These are phyloP conservation scores for Manis crassicaudata DNA, from an alignment of 2,797 vertebrate genomes.

Conservation along the genomic window DNA sequence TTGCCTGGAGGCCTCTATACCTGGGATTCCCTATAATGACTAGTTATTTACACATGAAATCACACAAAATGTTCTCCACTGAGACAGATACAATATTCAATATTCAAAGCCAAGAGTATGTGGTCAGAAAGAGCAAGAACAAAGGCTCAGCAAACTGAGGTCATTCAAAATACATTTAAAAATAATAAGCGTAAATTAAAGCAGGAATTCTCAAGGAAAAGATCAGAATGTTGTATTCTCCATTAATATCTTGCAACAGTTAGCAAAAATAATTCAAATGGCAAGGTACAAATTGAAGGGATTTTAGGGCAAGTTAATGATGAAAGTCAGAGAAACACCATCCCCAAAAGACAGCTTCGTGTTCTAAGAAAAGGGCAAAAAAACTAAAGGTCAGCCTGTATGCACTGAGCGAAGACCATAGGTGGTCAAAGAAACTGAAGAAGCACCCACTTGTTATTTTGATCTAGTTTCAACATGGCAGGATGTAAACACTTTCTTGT, in stretches of 20 bases:
- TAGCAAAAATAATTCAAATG: conserved; percentile 23
- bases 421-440: neutral
- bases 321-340: neutral
- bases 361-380: neutral
- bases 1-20: neutral
- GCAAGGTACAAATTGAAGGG: conserved; percentile 3
- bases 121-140: neutral
- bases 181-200: conserved; percentile 16
- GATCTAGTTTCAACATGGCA: neutral
- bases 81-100: neutral
- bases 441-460: neutral
- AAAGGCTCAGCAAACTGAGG: neutral
- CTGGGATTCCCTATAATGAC: neutral
- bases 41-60: neutral
- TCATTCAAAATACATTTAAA: neutral
- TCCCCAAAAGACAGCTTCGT: neutral
- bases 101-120: neutral
- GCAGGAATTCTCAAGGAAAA: neutral
- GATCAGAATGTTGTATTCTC: neutral
- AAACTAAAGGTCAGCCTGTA: neutral
- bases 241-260: neutral
- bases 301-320: neutral
- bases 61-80: neutral
- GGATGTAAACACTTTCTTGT: neutral
- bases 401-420: neutral